Base-by-base conservation (phyloP, 2,113 vertebrate species). In the Manacus vitellinus region DNA sequence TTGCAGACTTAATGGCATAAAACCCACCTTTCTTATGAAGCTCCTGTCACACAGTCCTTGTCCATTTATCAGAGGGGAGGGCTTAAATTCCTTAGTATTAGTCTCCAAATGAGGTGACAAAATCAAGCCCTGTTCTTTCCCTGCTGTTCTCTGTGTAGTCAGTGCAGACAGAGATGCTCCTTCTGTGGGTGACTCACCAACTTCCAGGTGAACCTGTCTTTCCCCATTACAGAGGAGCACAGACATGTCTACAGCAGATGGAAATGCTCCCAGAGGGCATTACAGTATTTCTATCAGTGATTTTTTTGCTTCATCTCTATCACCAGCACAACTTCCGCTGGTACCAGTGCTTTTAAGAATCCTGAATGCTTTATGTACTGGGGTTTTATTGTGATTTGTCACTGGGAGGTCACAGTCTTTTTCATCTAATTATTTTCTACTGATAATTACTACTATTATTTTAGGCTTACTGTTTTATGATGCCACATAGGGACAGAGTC, bases 401-500 rank as follows among this genome's bases (percentile, higher is more conserved):
- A 44, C 91, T 89, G 70, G 91, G 93, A 96, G 96, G 93, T 94
- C 84, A 44, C 65, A 84, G 65, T 84, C 80, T 81, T 87, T 83
- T 91, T 81, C 68, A 27, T 92, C 91, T 96, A 88, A 95, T 95
- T 94, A 78, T 92, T 94, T 95, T 91, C 94, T 78, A 4, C 80
- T 95, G 86, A 81, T 94, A 95, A 95, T 97, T 96, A 89, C 86
- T 89, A 51, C 87, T 94, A 67, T 73, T 95, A 78, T 84, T 91
- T 95, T 87, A 87, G 75, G 65, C 86, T 84, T 89, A 63, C 72
- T 92, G 59, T 91, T 96, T 94, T 86, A 86, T 89, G 86, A 47
- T 78, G 6, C 89, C 87, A 89, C 86, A 68, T 54, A 84, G 83
- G 89, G 94, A 35, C 27, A 28, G 76, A 84, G 61, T 87, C 89